phyloP scores from a whole-genome alignment of 2,113 vertebrate species.

The Ceyx cyanopectus region DNA sequence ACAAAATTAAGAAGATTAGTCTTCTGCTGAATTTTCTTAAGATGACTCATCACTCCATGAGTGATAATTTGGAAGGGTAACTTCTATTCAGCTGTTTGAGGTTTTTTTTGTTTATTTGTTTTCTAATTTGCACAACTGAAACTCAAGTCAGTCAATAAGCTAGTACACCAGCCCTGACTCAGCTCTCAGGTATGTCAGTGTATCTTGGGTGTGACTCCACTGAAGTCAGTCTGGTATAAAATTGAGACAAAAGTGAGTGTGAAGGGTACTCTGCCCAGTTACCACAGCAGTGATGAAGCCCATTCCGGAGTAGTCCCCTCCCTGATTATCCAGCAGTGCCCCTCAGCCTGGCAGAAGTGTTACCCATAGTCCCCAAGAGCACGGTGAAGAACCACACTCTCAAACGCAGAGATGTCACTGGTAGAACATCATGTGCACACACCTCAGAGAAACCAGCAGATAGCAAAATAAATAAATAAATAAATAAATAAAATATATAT shows the following conservation, averaged over 20 bases:
- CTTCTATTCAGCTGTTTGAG: not conserved
- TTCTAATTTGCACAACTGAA: constrained; percentile 45
- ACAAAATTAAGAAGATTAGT: not conserved
- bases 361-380: not conserved
- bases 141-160: not conserved
- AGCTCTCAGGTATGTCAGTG: not conserved
- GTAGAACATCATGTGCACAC: not conserved
- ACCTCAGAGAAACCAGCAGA: not conserved
- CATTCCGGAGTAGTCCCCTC: fast-evolving
- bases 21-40: not conserved
- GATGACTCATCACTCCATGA: not conserved
- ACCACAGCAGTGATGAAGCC: fast-evolving
- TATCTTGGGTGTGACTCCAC: constrained; percentile 31
- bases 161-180: constrained; percentile 47
- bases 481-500: not conserved
- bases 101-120: not conserved
- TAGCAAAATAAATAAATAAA: not conserved
- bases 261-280: not conserved
- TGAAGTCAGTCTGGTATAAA: not conserved
- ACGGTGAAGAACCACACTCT: not conserved
- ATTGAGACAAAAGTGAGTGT: not conserved
- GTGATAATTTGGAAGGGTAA: not conserved
- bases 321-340: fast-evolving
- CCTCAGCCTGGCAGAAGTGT: not conserved
- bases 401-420: not conserved